A percentile compares a stretch with the other conserved stretches of the same genome.
Evolutionary conservation across 1,140 invertebrate genomes (phyloP).

Genomic region (Ericerus pela): DNA sequence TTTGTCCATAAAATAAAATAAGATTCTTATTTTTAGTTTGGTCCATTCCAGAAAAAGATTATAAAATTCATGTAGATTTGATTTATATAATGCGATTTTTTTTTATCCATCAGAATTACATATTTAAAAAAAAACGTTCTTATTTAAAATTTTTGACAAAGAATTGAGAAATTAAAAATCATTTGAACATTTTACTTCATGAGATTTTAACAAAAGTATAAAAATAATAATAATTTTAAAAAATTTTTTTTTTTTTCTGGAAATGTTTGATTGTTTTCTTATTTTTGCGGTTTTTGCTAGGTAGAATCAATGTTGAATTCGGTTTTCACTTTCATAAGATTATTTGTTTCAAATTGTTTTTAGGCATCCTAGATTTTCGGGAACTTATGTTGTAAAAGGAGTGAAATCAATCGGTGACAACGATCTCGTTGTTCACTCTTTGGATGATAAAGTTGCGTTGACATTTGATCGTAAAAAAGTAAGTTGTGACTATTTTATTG

Average conservation of each 20-base stretch:
- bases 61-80: background rate
- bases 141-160: no score
- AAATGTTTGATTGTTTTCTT: background rate
- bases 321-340: background rate
- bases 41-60: background rate
- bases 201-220: background rate
- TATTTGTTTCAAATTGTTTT: background rate
- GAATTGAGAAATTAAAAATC: background rate
- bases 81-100: background rate
- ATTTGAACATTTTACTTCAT: background rate
- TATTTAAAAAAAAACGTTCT: background rate
- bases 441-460: slow-evolving; percentile 47
- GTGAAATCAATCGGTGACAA: slow-evolving; percentile 87
- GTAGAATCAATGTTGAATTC: background rate
- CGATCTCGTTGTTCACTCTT: slow-evolving; percentile 75
- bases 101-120: background rate
- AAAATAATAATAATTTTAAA: background rate
- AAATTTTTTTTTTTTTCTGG: background rate
- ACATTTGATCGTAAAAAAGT: slow-evolving; percentile 18
- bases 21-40: no score
- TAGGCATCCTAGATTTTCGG: slow-evolving; percentile 81
- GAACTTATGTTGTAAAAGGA: slow-evolving; percentile 79
- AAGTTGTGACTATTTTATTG: background rate
- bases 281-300: background rate
- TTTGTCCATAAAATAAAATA: no score